Evolutionary conservation across 2,113 vertebrate genomes (phyloP).

Genomic region (Ceratotherium simum): DNA sequence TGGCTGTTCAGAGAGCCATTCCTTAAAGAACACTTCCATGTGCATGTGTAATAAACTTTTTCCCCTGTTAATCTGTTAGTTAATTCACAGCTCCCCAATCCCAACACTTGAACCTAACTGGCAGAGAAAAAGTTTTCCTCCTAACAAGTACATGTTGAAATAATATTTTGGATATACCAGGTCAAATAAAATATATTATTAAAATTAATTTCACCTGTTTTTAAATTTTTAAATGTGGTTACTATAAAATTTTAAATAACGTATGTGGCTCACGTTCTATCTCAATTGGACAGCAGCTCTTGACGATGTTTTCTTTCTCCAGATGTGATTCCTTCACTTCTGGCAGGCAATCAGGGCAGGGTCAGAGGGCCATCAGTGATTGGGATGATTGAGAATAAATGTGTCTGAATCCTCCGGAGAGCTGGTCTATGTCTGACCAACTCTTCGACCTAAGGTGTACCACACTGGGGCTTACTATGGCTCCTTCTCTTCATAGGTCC

Average conservation of each 20-base stretch:
- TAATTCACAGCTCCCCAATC: not conserved
- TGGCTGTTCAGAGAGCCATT: not conserved
- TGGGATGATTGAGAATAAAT: not conserved
- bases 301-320: not conserved
- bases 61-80: not conserved
- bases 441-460: not conserved
- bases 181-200: not conserved
- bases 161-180: not conserved
- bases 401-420: not conserved
- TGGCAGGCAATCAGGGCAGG: not conserved
- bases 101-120: not conserved
- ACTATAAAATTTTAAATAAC: not conserved
- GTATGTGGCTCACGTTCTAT: not conserved
- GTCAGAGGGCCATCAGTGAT: not conserved
- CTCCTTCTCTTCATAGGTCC: not conserved
- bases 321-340: not conserved
- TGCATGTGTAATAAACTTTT: not conserved
- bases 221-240: not conserved
- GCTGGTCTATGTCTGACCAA: not conserved
- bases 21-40: not conserved
- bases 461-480: not conserved
- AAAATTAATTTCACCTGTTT: not conserved
- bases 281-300: not conserved
- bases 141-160: not conserved
- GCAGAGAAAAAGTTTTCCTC: not conserved